phyloP scores from a whole-genome alignment of 2,113 vertebrate species.

The Salminus brasiliensis region DNA sequence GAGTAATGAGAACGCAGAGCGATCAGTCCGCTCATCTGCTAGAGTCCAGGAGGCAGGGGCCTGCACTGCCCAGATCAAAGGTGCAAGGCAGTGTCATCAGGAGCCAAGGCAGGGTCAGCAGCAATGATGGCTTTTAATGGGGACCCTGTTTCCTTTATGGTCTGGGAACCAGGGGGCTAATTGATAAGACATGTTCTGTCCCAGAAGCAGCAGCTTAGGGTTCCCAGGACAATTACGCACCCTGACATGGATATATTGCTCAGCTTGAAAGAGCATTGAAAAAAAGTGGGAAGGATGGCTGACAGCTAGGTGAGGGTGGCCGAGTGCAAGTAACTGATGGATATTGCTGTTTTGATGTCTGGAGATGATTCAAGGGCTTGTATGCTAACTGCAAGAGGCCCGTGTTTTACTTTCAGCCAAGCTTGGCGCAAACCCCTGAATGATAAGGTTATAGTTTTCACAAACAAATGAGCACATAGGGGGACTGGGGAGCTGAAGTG shows the following conservation, averaged over 20 bases:
- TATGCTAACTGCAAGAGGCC: neutral
- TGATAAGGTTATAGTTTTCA: slow-evolving; percentile 27
- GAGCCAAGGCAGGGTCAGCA: slow-evolving; percentile 58
- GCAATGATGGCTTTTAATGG: slow-evolving; percentile 60
- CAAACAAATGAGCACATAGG: slow-evolving; percentile 15
- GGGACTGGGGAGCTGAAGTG: slow-evolving; percentile 17
- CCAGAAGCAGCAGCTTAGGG: slow-evolving; percentile 29
- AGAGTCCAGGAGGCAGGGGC: slow-evolving; percentile 53
- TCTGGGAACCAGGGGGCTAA: slow-evolving; percentile 55
- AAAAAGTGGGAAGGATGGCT: neutral
- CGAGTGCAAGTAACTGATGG: slow-evolving; percentile 16
- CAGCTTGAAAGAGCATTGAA: neutral
- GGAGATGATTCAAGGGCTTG: slow-evolving; percentile 14
- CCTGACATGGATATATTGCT: slow-evolving; percentile 30
- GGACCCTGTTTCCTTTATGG: slow-evolving; percentile 63
- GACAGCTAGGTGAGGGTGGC: slow-evolving; percentile 6
- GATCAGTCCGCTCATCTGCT: slow-evolving; percentile 48
- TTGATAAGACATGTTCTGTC: slow-evolving; percentile 59
- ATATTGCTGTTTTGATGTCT: slow-evolving; percentile 26
- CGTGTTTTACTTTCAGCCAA: neutral
- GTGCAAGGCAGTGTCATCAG: slow-evolving; percentile 60
- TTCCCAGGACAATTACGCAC: slow-evolving; percentile 56
- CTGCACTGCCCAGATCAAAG: slow-evolving; percentile 65
- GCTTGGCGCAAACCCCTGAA: neutral
- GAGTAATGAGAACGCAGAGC: slow-evolving; percentile 46